phyloP scores from a whole-genome alignment of 2,113 vertebrate genomes.

The Meles meles region DNA sequence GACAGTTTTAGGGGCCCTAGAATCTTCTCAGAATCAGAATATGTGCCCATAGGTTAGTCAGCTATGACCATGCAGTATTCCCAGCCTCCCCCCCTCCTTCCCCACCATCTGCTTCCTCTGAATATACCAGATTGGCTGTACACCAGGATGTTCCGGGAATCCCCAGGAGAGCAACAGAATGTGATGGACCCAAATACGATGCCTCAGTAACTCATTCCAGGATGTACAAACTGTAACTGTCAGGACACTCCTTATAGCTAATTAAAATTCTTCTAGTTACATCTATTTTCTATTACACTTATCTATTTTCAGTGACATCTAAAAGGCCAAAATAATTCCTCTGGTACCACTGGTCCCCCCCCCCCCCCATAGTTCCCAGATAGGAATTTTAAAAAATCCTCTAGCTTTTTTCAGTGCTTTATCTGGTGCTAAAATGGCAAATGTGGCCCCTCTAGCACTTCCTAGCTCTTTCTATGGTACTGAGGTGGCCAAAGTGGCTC shows the following conservation, averaged over 20 bases:
- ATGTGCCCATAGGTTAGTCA: slow-evolving; percentile 73
- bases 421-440: slow-evolving; percentile 45
- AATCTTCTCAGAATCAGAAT: slow-evolving; percentile 60
- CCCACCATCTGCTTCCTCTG: slow-evolving; percentile 73
- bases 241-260: slow-evolving; percentile 68
- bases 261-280: slow-evolving; percentile 70
- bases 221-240: slow-evolving; percentile 76
- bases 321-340: slow-evolving; percentile 68
- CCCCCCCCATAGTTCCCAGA: not conserved
- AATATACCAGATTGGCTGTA: slow-evolving; percentile 78
- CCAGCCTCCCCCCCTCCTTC: slow-evolving; percentile 48
- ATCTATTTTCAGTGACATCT: slow-evolving; percentile 65
- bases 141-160: slow-evolving; percentile 79
- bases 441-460: slow-evolving; percentile 29
- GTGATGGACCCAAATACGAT: slow-evolving; percentile 74
- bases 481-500: slow-evolving; percentile 66
- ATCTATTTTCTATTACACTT: slow-evolving; percentile 69
- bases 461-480: slow-evolving; percentile 28
- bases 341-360: not conserved
- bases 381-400: not conserved
- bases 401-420: slow-evolving; percentile 38
- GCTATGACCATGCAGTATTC: slow-evolving; percentile 76
- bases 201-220: slow-evolving; percentile 75
- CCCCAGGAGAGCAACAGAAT: slow-evolving; percentile 79
- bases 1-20: slow-evolving; percentile 43